Evolutionary conservation across 2,797 vertebrate species (phyloP).

Genomic region (Apogon hyalosoma): DNA sequence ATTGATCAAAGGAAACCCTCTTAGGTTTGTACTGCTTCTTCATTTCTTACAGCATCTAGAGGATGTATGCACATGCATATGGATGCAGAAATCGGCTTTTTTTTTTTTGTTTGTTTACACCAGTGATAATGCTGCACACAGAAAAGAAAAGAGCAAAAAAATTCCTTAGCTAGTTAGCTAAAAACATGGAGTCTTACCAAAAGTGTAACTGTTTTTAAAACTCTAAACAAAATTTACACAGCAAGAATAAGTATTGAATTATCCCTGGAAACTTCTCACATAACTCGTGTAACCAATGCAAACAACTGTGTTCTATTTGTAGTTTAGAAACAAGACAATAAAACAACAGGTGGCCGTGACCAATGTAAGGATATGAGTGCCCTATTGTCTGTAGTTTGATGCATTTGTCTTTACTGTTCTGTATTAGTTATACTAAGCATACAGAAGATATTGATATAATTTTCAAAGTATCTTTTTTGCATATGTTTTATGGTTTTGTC

Average conservation of each 20-base stretch:
- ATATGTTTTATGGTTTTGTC: slow-evolving; percentile 9
- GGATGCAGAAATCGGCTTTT: slow-evolving; percentile 11
- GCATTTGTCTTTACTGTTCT: too few relatives aligned
- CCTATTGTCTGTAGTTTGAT: neutral
- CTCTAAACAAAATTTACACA: neutral
- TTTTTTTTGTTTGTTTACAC: neutral
- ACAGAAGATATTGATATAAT: too few relatives aligned
- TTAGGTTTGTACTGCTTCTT: slow-evolving; percentile 41
- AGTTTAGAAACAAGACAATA: slow-evolving; percentile 6
- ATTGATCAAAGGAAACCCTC: slow-evolving; percentile 64
- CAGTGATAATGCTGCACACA: neutral
- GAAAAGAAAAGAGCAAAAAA: neutral
- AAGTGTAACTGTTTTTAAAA: neutral
- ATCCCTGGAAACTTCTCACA: neutral
- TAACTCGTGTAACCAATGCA: neutral
- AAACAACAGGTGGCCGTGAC: neutral
- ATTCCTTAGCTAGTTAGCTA: neutral
- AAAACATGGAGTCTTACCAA: neutral
- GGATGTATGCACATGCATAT: slow-evolving; percentile 8
- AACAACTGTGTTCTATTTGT: slow-evolving; percentile 3
- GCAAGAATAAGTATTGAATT: neutral
- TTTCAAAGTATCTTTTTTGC: too few relatives aligned
- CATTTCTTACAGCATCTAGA: slow-evolving; percentile 15
- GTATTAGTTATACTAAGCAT: too few relatives aligned
- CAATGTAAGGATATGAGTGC: neutral